Percentiles rank a stretch among this genome's conserved stretches.
phyloP scores from a whole-genome alignment of 1,140 invertebrate genomes.

The Micrasema minimum region DNA sequence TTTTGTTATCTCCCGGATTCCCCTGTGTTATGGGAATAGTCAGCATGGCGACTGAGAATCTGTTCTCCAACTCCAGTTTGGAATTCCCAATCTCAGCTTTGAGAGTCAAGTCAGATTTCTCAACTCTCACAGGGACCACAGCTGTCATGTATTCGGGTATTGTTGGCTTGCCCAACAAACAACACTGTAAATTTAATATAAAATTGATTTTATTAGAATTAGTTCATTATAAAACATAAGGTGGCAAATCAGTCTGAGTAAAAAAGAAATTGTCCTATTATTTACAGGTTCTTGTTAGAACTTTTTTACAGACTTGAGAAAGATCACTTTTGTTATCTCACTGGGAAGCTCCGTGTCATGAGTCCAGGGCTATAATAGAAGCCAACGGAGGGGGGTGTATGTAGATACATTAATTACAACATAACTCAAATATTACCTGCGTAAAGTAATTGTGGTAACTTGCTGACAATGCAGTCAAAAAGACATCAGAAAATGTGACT shows the following conservation, averaged over 20 bases:
- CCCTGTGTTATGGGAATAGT: constrained; percentile 39
- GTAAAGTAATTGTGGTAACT: constrained; percentile 60
- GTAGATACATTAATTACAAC: no score
- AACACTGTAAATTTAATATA: constrained; percentile 29
- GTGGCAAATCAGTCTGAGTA: no score
- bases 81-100: constrained; percentile 16
- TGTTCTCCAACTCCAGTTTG: constrained; percentile 41
- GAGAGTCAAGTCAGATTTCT: constrained; percentile 27
- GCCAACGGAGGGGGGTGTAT: no score
- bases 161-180: constrained; percentile 33
- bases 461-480: constrained; percentile 59
- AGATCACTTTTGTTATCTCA: no score
- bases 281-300: no score
- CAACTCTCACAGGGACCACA: constrained; percentile 44
- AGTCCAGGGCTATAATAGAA: no score
- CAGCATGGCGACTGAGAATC: constrained; percentile 48
- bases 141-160: constrained; percentile 46
- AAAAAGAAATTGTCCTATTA: no score
- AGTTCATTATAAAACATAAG: no score
- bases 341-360: no score
- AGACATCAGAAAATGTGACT: constrained; percentile 60
- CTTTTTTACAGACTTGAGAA: no score
- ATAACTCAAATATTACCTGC: constrained; percentile 56
- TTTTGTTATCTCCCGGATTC: constrained; percentile 1
- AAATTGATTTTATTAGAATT: no score